Evolutionary conservation across 2,888 invertebrate species (phyloP), one percentile per base, ranked within the genome.

Genomic region (Dromius quadrimaculatus): DNA sequence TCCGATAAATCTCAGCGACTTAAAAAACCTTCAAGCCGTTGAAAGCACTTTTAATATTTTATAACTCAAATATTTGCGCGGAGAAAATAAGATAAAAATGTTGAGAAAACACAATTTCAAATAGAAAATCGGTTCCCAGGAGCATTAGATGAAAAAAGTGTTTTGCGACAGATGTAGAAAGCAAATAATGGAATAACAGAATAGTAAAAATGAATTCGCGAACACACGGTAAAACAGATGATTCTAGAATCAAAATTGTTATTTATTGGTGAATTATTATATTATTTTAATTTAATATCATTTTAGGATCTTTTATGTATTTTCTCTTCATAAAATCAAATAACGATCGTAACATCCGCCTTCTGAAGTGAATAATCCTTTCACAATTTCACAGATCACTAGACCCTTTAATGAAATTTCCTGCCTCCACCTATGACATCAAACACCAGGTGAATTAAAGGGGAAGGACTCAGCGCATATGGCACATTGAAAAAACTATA

Each of bases 401-500:
- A n/a, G n/a, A n/a, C n/a, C n/a, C n/a, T n/a, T n/a, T n/a, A n/a
- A n/a, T 15, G 15, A 41, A 41, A 41, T 41, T 15, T 15, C 41
- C 15, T 41, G 13, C 11, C 41, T 9, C 41, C 41, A 15, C 1
- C 41, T 41, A 41, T 41, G 41, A 41, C 41, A 1, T 15, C 15
- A 15, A 41, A 41, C 50, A 13, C 1, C 28, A 15, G 11, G 15
- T 15, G n/a, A n/a, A n/a, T n/a, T n/a, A 32, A 32, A 28, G 32
- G 50, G 23, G 50, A 47, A 22, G 41, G 11, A 41, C 41, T 8
- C 6, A 28, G 23, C 28, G 50, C 50, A 36, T 32, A 32, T 41
- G 38, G 17, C 23, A 32, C 43, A 63, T 43, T 63, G 63, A 63
- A 63, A 63, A 28, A 45, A 45, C 43, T 43, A 63, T 43, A 41